Evolutionary conservation across 2,888 invertebrate genomes (phyloP), one percentile per base, ranked within the genome.

Genomic region (Villa cingulata): DNA sequence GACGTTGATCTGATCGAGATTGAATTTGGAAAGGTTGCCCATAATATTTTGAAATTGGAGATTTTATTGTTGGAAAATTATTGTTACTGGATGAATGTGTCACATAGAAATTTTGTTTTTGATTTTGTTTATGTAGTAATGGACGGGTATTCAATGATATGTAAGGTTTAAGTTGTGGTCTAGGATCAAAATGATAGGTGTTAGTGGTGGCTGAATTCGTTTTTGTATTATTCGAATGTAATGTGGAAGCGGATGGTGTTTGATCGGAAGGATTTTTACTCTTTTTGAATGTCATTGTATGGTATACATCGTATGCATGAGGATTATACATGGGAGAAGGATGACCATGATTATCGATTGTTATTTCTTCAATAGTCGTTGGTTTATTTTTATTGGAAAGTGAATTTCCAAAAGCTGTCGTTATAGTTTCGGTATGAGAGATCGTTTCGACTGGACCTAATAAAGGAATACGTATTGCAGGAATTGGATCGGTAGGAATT

Each of bases 401-500:
- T 37, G 37, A 14, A 14, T 18, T 32, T 4, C 57, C 61, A 53
- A 65, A 67, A 4, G 64, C 66, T 0, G 70, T 66, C 1, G 66
- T 65, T 47, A 69, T 61, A 23, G 67, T 62, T 50, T 68, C 62
- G 3, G 63, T 62, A 46, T 68, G 68, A 5, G 66, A 63, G 5
- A 67, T 48, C 0, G 67, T 62, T 39, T 66, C 63, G 43, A 68
- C 46, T 38, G 59, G 61, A 32, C 65, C 62, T 45, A 43, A 40
- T 2, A 38, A 36, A 15, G 29, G 37, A 3, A 36, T 20, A 41
- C 29, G 37, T 12, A 32, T 12, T 12, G 9, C 43, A 6, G 45
- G 43, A 15, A 51, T 17, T 15, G 55, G 54, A 51, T 54, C 51
- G 29, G 47, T 36, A 19, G 55, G 55, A 20, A 55, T 53, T 15